Conservation (phyloP, 2,888 invertebrate genomes). For the Toxonevra muliebris region DNA sequence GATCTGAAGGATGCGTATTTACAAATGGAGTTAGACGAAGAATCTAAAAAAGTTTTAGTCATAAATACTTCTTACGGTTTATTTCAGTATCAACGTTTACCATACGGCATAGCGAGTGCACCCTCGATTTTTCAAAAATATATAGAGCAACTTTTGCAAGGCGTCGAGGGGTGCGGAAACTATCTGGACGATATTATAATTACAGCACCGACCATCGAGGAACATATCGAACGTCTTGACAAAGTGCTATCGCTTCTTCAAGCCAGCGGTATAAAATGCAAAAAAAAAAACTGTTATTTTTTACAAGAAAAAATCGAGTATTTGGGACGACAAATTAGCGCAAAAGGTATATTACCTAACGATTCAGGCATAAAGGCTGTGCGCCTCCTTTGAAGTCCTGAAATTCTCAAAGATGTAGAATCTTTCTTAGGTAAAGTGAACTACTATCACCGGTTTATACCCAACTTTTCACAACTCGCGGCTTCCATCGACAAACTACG, state of each 20-base stretch:
- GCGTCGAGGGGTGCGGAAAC: constrained; percentile 33
- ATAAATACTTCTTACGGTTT: constrained; percentile 37
- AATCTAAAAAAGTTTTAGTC: constrained; percentile 27
- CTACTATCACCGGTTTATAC: constrained; percentile 30
- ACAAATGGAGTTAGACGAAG: constrained; percentile 31
- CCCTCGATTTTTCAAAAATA: constrained; percentile 37
- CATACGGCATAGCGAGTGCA: constrained; percentile 39
- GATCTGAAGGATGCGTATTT: constrained; percentile 31
- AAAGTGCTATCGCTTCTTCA: constrained; percentile 27
- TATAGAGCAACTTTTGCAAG: constrained; percentile 36
- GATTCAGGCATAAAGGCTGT: constrained; percentile 52
- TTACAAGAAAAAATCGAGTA: constrained; percentile 51
- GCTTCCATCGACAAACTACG: constrained; percentile 26
- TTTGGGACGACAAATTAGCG: constrained; percentile 44
- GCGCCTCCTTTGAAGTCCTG: constrained; percentile 39
- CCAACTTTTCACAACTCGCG: constrained; percentile 18
- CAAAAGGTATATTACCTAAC: constrained; percentile 34
- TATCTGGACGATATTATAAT: constrained; percentile 53
- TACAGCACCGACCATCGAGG: constrained; percentile 41
- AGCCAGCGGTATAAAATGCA: constrained; percentile 34
- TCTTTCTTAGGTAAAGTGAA: constrained; percentile 31
- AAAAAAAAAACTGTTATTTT: constrained; percentile 49
- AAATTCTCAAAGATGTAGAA: constrained; percentile 32
- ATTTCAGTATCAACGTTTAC: constrained; percentile 40
- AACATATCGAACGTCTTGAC: constrained; percentile 30